Evolutionary conservation across 2,888 invertebrate species (phyloP), one percentile per base, ranked within the genome.

Genomic region (Lasioglossum morio): DNA sequence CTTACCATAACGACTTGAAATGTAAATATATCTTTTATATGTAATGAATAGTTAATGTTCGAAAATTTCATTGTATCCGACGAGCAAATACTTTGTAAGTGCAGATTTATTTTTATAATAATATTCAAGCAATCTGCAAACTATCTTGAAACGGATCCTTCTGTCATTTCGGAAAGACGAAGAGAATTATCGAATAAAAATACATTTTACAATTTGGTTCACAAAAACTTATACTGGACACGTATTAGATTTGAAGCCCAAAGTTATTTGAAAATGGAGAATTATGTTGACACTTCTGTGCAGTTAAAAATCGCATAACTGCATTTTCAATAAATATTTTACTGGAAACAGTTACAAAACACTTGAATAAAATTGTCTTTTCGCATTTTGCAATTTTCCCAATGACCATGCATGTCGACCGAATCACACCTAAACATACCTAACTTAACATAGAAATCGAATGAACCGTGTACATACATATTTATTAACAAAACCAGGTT

Each of bases 401-500:
- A n/a, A 8, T 23, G 23, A 19, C 12, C 37, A 10, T 23, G 4
- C 37, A 10, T 23, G 4, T 23, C 23, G 1, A 63, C 30, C 1
- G 23, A 34, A 19, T 27, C 23, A 30, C 30, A 2, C 16, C 3
- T 72, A 30, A 27, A 19, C 12, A 5, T 53, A 23, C 19, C 14
- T 46, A n/a, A 72, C 37, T 48, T 12, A n/a, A 48, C 60, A 48
- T 57, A 23, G 43, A 37, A 75, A 77, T 48, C 63, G 34, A 70
- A 75, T 78, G 66, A 79, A 75, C 46, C 43, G 73, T 60, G 19
- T 82, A 79, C 37, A 37, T 75, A 79, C 37, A 40, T 34, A 40
- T 86, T 88, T 79, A 84, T 91, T 86, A 91, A 91, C 87, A 91
- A 89, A 90, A 92, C 87, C 87, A 87, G 53, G 76, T 91, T 90